phyloP scores from a whole-genome alignment of 2,888 invertebrate species.

The Vanessa cardui region DNA sequence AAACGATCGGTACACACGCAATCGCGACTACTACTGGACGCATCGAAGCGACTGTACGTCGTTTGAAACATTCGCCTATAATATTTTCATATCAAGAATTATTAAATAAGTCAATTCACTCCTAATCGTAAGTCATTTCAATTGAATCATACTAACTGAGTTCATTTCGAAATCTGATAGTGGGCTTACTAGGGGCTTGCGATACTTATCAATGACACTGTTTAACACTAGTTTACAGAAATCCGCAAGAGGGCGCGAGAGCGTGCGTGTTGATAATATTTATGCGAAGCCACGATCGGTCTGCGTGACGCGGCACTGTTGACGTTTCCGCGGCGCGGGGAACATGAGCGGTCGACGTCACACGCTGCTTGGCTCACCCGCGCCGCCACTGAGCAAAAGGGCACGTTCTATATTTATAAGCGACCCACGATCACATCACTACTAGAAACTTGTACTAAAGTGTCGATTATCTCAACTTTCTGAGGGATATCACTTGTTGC shows the following conservation, averaged over 20 bases:
- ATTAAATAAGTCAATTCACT: slow-evolving; percentile 51
- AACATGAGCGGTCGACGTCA: slow-evolving; percentile 75
- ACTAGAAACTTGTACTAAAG: slow-evolving; percentile 58
- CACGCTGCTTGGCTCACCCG: slow-evolving; percentile 75
- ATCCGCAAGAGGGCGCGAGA: slow-evolving; percentile 48
- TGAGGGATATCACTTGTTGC: slow-evolving; percentile 78
- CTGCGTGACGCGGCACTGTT: slow-evolving; percentile 74
- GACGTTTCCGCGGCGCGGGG: slow-evolving; percentile 77
- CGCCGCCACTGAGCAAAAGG: slow-evolving; percentile 75
- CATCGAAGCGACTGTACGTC: slow-evolving; percentile 55
- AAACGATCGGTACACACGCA: slow-evolving; percentile 65
- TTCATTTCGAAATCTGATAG: slow-evolving; percentile 18
- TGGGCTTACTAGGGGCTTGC: slow-evolving; percentile 38
- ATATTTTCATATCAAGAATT: slow-evolving; percentile 72
- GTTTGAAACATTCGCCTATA: slow-evolving; percentile 61
- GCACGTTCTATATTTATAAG: slow-evolving; percentile 78
- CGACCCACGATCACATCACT: slow-evolving; percentile 74
- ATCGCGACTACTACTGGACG: slow-evolving; percentile 68
- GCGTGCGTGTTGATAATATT: slow-evolving; percentile 66
- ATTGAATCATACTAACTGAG: slow-evolving; percentile 13
- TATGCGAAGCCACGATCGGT: slow-evolving; percentile 58
- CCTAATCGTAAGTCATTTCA: slow-evolving; percentile 46
- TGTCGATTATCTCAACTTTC: slow-evolving; percentile 60
- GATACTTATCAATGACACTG: slow-evolving; percentile 30
- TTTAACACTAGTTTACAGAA: slow-evolving; percentile 39